Evolutionary conservation across 2,797 vertebrate genomes (phyloP).

Genomic region (Typhlichthys subterraneus): DNA sequence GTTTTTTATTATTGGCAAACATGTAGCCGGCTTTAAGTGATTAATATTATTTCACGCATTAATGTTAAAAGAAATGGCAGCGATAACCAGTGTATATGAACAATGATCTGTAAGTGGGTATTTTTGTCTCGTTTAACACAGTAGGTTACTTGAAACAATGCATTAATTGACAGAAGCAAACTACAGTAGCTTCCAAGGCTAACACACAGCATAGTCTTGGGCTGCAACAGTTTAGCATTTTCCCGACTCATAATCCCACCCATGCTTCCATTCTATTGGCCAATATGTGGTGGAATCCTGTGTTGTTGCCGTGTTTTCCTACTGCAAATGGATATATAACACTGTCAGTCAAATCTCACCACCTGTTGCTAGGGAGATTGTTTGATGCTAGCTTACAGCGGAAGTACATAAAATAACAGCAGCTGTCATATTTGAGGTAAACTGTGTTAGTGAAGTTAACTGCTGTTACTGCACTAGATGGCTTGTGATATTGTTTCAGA

Average conservation of each 20-base stretch:
- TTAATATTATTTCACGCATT: background rate
- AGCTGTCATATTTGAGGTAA: slow-evolving; percentile 46
- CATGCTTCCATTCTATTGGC: slow-evolving; percentile 62
- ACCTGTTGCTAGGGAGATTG: slow-evolving; percentile 87
- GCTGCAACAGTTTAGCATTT: slow-evolving; percentile 50
- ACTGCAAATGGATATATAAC: slow-evolving; percentile 37
- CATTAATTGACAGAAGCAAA: slow-evolving; percentile 21
- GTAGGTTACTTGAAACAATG: slow-evolving; percentile 50
- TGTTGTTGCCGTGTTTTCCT: slow-evolving; percentile 31
- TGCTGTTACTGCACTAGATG: background rate
- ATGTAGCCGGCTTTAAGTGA: slow-evolving; percentile 28
- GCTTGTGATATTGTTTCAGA: background rate
- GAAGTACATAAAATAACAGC: slow-evolving; percentile 65
- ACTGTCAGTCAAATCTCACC: slow-evolving; percentile 66
- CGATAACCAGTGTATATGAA: background rate
- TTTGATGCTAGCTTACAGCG: slow-evolving; percentile 72
- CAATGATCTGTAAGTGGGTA: background rate
- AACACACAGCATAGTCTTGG: slow-evolving; percentile 27
- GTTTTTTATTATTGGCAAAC: slow-evolving; percentile 45
- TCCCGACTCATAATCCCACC: slow-evolving; percentile 40
- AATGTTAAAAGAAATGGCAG: background rate
- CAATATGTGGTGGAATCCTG: slow-evolving; percentile 44
- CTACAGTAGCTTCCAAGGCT: slow-evolving; percentile 51
- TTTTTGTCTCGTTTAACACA: background rate
- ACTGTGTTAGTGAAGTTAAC: slow-evolving; percentile 15